Percentiles rank a stretch among this genome's conserved stretches.
Evolutionary conservation across 2,888 invertebrate genomes (phyloP).

Genomic region (Drosophila flavopinicola): DNA sequence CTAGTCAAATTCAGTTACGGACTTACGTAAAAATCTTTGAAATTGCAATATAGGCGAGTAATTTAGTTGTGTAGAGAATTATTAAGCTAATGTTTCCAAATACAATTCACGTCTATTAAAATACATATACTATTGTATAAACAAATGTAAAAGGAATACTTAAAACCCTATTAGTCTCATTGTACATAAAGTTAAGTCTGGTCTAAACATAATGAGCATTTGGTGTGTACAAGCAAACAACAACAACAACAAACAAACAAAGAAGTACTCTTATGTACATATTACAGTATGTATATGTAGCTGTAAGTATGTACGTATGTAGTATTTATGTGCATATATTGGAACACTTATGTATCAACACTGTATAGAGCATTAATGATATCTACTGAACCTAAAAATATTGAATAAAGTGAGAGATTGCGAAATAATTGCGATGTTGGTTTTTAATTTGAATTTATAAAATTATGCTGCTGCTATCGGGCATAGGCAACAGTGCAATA

Average conservation of each 20-base stretch:
- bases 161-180: constrained; percentile 40
- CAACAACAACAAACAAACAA: background rate
- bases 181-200: constrained; percentile 57
- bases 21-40: constrained; percentile 20
- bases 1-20: constrained; percentile 62
- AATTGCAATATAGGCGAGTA: constrained; percentile 70
- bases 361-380: constrained; percentile 38
- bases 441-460: background rate
- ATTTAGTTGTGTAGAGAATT: constrained; percentile 51
- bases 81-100: constrained; percentile 50
- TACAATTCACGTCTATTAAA: constrained; percentile 41
- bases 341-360: constrained; percentile 29
- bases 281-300: constrained; percentile 7
- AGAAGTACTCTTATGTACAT: constrained; percentile 40
- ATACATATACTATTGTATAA: constrained; percentile 23
- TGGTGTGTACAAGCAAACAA: constrained; percentile 72
- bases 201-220: constrained; percentile 63
- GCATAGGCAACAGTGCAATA: too few relatives aligned
- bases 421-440: background rate
- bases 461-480: background rate
- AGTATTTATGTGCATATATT: constrained; percentile 24
- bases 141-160: constrained; percentile 31
- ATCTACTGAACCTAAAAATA: constrained; percentile 36
- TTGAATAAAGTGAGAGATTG: constrained; percentile 54
- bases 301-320: constrained; percentile 16